Evolutionary conservation across 2,888 invertebrate species (phyloP), one percentile per base, ranked within the genome.

Genomic region (Crocallis elinguaria): DNA sequence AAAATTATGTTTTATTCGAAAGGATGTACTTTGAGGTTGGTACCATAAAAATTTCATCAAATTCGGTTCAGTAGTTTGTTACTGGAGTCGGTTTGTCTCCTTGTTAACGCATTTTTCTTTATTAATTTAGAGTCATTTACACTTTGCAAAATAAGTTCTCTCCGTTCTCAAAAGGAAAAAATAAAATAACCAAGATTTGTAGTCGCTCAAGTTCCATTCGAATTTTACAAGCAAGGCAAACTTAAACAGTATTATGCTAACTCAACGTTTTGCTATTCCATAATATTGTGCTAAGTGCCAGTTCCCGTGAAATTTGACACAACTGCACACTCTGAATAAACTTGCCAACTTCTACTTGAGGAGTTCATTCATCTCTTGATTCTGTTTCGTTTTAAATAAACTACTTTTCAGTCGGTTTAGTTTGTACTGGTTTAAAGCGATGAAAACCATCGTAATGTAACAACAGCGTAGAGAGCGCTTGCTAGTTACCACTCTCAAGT

Each of bases 261-360:
- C 77, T 82, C 79, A 79, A 85, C 82, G 79, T 78, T 79, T 74
- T 71, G 72, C 75, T 71, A 71, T 79, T 76, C 73, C 84, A 83
- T 82, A 86, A 86, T 86, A 86, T 86, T 86, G 79, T 82, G 82
- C 81, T 83, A 86, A 80, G 79, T 79, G 74, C 69, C 66, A 72
- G 78, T 79, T 77, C 67, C 77, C 69, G 73, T 79, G 73, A 79
- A 83, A 83, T 79, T 80, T 83, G 85, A 79, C 85, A 79, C 76
- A 79, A 81, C 75, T 82, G 80, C 65, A 69, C 74, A 67, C 73
- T 76, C 78, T 79, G 80, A 79, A 85, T 81, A 84, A 85, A 86
- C 82, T 82, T 74, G 60, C 70, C 45, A 73, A 77, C 75, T 79
- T 73, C 65, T 64, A 73, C 71, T 66, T 66, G 59, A 67, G 71